phyloP scores from a whole-genome alignment of 2,888 invertebrate species.

The Nowickia ferox region DNA sequence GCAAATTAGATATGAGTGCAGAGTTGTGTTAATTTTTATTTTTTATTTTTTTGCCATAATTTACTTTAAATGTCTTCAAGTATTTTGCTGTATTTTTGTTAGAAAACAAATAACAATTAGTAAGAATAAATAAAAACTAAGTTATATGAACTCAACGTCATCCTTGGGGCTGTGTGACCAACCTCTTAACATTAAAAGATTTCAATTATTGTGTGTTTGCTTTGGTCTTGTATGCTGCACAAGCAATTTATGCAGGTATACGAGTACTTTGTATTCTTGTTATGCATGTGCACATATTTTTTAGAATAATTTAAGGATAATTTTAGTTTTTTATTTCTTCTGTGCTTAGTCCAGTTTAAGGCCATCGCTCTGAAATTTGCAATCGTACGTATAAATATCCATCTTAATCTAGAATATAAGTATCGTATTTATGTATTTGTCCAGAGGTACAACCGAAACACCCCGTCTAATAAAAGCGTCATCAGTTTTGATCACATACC shows the following conservation, averaged over 20 bases:
- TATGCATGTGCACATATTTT: not conserved
- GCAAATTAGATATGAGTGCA: not conserved
- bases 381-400: too few relatives aligned
- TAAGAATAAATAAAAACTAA: constrained; percentile 18
- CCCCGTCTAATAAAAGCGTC: too few relatives aligned
- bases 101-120: constrained; percentile 52
- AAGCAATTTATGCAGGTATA: not conserved
- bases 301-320: not conserved
- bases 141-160: not conserved
- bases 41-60: not conserved
- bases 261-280: not conserved
- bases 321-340: not conserved
- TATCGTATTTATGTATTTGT: too few relatives aligned
- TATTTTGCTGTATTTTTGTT: not conserved
- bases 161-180: constrained; percentile 32
- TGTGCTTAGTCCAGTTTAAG: not conserved
- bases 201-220: constrained; percentile 41
- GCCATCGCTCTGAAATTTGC: not conserved
- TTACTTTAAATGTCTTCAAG: constrained; percentile 3
- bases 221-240: not conserved
- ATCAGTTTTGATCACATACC: not conserved
- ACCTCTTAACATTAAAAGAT: not conserved
- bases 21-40: not conserved
- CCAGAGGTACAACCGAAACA: too few relatives aligned
- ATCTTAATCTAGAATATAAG: too few relatives aligned